Percentiles rank a stretch among this genome's conserved stretches.
Conservation (phyloP, 2,113 vertebrate genomes). For the Zosterops pallidus region DNA sequence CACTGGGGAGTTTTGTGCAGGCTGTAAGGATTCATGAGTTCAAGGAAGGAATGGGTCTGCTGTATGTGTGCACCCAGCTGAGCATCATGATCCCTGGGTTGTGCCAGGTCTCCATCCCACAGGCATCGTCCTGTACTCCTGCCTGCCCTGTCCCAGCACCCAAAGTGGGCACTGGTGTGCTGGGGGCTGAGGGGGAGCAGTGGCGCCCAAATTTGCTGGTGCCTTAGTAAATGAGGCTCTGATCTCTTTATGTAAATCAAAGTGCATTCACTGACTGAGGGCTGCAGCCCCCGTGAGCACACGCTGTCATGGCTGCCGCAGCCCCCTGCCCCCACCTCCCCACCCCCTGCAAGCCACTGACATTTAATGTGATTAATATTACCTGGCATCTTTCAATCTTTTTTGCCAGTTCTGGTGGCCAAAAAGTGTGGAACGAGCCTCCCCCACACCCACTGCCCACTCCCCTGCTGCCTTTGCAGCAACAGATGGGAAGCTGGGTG, state of each 20-base stretch:
- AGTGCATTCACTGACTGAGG: not conserved
- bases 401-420: not conserved
- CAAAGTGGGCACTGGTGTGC: not conserved
- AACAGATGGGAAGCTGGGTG: constrained; percentile 48
- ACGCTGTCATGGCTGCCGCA: not conserved
- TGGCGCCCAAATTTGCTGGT: accelerated
- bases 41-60: not conserved
- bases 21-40: no score
- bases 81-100: not conserved
- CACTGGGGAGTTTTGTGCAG: not conserved
- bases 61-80: accelerated
- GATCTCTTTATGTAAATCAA: constrained; percentile 46
- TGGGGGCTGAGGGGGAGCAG: accelerated
- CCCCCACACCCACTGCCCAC: constrained; percentile 51
- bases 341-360: not conserved
- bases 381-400: constrained; percentile 53
- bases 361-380: constrained; percentile 51
- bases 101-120: accelerated
- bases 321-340: not conserved
- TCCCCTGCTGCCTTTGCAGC: not conserved
- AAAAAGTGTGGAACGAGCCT: not conserved
- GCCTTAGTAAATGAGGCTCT: constrained; percentile 37
- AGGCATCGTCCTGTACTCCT: not conserved
- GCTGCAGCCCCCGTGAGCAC: not conserved
- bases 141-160: not conserved